Evolutionary conservation across 2,113 vertebrate species (phyloP).

Genomic region (Thinocorus orbignyianus): DNA sequence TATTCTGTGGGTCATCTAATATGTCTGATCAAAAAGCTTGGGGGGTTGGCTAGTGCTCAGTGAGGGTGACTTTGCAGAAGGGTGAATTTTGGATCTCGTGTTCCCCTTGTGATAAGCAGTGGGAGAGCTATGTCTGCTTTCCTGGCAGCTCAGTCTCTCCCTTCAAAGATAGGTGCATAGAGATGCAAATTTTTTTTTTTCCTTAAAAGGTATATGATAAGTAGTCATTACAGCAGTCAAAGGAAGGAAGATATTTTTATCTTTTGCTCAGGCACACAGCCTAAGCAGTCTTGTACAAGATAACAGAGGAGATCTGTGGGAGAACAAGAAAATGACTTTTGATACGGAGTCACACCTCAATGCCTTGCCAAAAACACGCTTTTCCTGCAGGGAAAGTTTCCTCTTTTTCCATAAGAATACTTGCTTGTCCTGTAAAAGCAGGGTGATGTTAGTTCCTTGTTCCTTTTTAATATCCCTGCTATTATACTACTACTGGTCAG

Average conservation of each 20-base stretch:
- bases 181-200: not conserved
- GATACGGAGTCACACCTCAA: not conserved
- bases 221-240: not conserved
- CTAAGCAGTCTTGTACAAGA: not conserved
- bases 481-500: slow-evolving; percentile 20
- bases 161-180: not conserved
- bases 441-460: not conserved
- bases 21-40: not conserved
- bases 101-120: not conserved
- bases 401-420: not conserved
- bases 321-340: not conserved
- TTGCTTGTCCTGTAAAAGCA: not conserved
- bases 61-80: fast-evolving
- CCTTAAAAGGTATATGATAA: not conserved
- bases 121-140: not conserved
- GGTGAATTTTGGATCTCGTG: not conserved
- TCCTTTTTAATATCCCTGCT: slow-evolving; percentile 3
- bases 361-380: not conserved
- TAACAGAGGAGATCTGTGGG: not conserved
- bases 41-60: not conserved
- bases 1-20: not conserved
- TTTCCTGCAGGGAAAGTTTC: not conserved
- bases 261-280: not conserved
- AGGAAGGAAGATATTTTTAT: slow-evolving; percentile 19
- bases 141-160: not conserved